Conservation (phyloP, 1,140 invertebrate genomes). For the Rhizoglyphus robini region DNA sequence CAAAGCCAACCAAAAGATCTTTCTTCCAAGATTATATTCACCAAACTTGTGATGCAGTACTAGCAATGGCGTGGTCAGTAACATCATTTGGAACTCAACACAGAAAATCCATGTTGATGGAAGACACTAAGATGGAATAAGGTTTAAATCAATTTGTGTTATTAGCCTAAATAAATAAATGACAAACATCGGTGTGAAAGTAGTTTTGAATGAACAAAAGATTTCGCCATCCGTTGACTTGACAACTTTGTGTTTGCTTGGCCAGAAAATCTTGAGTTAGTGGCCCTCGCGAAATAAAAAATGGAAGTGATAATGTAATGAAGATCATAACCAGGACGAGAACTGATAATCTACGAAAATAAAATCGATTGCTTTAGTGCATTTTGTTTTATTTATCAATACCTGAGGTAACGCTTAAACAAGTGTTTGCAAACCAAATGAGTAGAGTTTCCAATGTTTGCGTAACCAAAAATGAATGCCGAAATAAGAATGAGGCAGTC, state of each 20-base stretch:
- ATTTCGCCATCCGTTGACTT: conserved; percentile 11
- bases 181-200: not conserved
- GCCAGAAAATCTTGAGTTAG: conserved; percentile 20
- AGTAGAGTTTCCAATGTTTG: not conserved
- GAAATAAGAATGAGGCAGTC: conserved; percentile 21
- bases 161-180: not conserved
- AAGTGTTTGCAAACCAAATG: not conserved
- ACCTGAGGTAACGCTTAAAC: conserved; percentile 16
- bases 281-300: conserved; percentile 11
- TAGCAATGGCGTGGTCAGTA: conserved; percentile 23
- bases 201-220: conserved; percentile 24
- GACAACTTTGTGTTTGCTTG: conserved; percentile 11
- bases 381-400: no score
- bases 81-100: conserved; percentile 28
- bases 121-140: conserved; percentile 25
- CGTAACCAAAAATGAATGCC: conserved; percentile 19
- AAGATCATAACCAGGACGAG: not conserved
- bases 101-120: conserved; percentile 28
- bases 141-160: not conserved
- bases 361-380: not conserved
- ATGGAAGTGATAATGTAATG: conserved; percentile 19
- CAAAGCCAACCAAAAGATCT: conserved; percentile 18
- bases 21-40: not conserved
- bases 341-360: conserved; percentile 9
- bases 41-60: not conserved